phyloP scores from a whole-genome alignment of 2,888 invertebrate species.

The Mechanitis messenoides region DNA sequence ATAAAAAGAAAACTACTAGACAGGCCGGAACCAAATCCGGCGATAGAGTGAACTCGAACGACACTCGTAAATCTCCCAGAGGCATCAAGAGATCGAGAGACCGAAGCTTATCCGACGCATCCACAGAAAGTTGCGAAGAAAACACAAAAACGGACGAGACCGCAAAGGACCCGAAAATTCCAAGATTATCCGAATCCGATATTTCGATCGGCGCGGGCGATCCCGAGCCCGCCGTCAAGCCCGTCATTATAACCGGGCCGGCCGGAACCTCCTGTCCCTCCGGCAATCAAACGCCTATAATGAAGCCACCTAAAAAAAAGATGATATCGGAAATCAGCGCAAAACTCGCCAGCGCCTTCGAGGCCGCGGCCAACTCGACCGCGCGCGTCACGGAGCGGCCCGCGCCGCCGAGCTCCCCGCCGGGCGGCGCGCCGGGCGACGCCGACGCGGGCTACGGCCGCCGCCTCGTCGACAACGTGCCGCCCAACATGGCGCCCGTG shows the following conservation, averaged over 20 bases:
- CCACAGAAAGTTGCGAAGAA: conserved; percentile 79
- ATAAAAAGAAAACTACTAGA: conserved; percentile 75
- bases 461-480: conserved; percentile 46
- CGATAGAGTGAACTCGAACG: conserved; percentile 46
- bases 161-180: conserved; percentile 46
- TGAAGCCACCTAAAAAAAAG: conserved; percentile 65
- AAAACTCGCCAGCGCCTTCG: conserved; percentile 57
- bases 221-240: conserved; percentile 22
- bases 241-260: conserved; percentile 16
- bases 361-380: conserved; percentile 44
- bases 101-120: conserved; percentile 80
- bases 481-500: conserved; percentile 54
- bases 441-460: conserved; percentile 34
- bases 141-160: conserved; percentile 48
- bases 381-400: conserved; percentile 26
- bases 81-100: conserved; percentile 79
- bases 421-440: conserved; percentile 26
- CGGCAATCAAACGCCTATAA: conserved; percentile 52
- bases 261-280: conserved; percentile 19
- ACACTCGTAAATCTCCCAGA: conserved; percentile 80
- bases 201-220: conserved; percentile 25
- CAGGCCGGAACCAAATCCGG: conserved; percentile 64
- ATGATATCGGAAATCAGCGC: conserved; percentile 69
- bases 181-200: conserved; percentile 35
- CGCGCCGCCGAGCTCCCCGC: conserved; percentile 13